Evolutionary conservation across 2,888 invertebrate species (phyloP).

Genomic region (Horisme vitalbata): DNA sequence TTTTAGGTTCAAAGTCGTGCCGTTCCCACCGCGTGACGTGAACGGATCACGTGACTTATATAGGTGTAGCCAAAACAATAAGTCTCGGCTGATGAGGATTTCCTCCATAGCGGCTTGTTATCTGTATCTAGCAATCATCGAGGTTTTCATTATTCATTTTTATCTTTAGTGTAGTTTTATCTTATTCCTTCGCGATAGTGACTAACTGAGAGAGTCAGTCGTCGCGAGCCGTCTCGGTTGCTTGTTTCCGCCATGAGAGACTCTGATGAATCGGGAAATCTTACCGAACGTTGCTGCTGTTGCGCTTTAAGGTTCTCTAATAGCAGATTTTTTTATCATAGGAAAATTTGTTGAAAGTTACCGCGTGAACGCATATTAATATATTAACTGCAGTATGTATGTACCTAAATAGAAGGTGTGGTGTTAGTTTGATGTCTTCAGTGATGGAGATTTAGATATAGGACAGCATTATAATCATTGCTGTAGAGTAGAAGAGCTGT

Average conservation of each 20-base stretch:
- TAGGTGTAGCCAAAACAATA: conserved; percentile 30
- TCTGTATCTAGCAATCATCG: conserved; percentile 34
- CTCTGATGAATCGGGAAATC: conserved; percentile 34
- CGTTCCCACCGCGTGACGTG: neutral
- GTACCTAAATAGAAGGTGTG: too few relatives aligned
- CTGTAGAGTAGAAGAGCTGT: conserved; percentile 5
- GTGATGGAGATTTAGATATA: too few relatives aligned
- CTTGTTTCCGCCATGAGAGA: conserved; percentile 37
- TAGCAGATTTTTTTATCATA: too few relatives aligned
- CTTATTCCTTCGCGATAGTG: conserved; percentile 51
- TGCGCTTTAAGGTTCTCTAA: conserved; percentile 23
- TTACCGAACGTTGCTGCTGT: conserved; percentile 41
- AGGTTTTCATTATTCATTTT: conserved; percentile 59
- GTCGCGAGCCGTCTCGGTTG: conserved; percentile 23
- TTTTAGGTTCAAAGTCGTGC: too few relatives aligned
- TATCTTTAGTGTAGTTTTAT: conserved; percentile 60
- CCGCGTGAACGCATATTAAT: too few relatives aligned
- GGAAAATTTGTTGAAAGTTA: too few relatives aligned
- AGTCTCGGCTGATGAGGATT: conserved; percentile 25
- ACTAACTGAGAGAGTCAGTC: conserved; percentile 40
- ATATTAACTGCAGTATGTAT: too few relatives aligned
- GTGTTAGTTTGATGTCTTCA: too few relatives aligned
- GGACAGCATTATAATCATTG: too few relatives aligned
- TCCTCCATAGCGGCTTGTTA: conserved; percentile 38
- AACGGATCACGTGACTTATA: conserved; percentile 13